A percentile compares a stretch with the other conserved stretches of the same genome.
phyloP scores from a whole-genome alignment of 2,797 vertebrate genomes.

The Sylvilagus floridanus region DNA sequence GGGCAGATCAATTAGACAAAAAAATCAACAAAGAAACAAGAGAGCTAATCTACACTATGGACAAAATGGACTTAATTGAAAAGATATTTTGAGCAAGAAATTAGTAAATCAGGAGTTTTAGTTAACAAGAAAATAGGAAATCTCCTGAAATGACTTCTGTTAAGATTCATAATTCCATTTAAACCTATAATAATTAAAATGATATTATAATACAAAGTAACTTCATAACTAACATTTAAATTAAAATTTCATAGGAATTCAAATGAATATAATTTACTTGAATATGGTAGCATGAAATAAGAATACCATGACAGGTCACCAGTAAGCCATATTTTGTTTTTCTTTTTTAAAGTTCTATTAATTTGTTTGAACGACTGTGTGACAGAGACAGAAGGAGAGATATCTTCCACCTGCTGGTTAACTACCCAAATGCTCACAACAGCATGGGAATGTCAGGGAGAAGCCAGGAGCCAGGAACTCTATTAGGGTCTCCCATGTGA shows the following conservation, averaged over 20 bases:
- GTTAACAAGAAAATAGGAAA: background rate
- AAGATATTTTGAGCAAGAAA: background rate
- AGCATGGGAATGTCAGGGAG: no score
- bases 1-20: no score
- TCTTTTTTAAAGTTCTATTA: no score
- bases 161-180: no score
- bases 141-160: background rate
- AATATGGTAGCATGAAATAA: slow-evolving; percentile 24
- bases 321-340: background rate
- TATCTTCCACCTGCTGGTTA: no score
- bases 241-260: background rate
- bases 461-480: no score
- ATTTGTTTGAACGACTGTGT: no score
- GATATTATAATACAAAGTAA: background rate
- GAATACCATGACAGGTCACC: background rate
- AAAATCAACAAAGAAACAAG: no score
- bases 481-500: no score
- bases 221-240: slow-evolving; percentile 19
- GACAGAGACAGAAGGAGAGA: no score
- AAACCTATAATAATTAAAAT: background rate
- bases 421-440: no score
- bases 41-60: no score
- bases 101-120: background rate
- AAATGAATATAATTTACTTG: background rate
- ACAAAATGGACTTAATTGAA: background rate